phyloP scores from a whole-genome alignment of 2,797 vertebrate species.

The Crypturellus tataupa region DNA sequence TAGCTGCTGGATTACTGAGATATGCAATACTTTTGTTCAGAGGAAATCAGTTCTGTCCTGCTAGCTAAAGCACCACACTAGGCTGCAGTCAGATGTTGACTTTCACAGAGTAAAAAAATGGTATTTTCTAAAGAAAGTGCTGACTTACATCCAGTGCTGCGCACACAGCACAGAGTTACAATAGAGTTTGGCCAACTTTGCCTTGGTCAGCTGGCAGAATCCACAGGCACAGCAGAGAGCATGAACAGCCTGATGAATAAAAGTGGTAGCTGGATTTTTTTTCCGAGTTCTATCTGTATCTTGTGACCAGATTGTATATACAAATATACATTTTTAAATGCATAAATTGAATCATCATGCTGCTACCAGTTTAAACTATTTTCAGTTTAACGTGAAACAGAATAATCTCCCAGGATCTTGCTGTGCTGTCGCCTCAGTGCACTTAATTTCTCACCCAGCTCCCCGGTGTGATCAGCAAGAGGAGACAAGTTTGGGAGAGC shows the following conservation, averaged over 20 bases:
- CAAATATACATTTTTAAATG: not conserved
- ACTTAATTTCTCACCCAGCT: not conserved
- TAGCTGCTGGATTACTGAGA: not conserved
- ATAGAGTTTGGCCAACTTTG: not conserved
- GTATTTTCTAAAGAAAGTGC: not conserved
- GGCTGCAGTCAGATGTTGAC: not conserved
- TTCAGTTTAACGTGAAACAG: not conserved
- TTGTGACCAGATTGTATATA: rapidly evolving
- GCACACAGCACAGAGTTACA: not conserved
- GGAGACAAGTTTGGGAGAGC: rapidly evolving
- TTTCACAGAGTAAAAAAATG: not conserved
- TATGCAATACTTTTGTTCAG: not conserved
- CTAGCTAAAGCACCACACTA: not conserved
- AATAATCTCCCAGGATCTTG: too few relatives aligned
- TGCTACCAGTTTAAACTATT: not conserved
- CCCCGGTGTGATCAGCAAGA: rapidly evolving
- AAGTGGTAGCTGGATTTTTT: not conserved
- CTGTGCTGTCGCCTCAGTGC: not conserved
- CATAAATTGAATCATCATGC: not conserved
- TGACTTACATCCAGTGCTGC: not conserved
- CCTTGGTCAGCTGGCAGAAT: not conserved
- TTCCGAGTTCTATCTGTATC: not conserved
- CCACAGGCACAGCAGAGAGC: not conserved
- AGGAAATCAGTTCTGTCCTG: not conserved
- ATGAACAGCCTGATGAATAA: not conserved